A percentile compares a stretch with the other conserved stretches of the same genome.
phyloP scores from a whole-genome alignment of 2,888 invertebrate genomes.

The Dinocampus coccinellae region DNA sequence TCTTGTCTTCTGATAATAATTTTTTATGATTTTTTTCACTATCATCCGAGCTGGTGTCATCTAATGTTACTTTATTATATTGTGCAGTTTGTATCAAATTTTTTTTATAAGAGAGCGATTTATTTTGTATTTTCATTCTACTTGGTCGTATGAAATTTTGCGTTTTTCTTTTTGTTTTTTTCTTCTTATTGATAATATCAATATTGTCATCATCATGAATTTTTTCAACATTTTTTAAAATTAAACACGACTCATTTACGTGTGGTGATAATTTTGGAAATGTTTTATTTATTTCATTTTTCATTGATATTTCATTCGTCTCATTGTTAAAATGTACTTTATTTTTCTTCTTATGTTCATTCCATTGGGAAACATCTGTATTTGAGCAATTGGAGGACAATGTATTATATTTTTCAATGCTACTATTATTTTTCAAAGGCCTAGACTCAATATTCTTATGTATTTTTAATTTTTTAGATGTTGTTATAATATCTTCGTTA shows the following conservation, averaged over 20 bases:
- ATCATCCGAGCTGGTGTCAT: background rate
- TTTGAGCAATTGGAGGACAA: no score
- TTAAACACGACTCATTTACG: background rate
- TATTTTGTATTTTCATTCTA: background rate
- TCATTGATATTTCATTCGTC: background rate
- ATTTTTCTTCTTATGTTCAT: background rate
- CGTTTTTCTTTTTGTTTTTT: background rate
- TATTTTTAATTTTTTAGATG: background rate
- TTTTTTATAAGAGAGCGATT: background rate
- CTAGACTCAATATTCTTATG: no score
- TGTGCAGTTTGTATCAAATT: background rate
- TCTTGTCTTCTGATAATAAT: background rate
- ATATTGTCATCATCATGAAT: background rate
- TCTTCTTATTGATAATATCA: background rate
- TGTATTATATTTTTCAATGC: no score
- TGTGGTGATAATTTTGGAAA: background rate
- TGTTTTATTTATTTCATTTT: background rate
- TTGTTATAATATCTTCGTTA: background rate
- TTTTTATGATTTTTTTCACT: background rate
- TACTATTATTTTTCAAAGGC: no score
- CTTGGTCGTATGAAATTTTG: background rate
- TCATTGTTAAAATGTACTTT: background rate
- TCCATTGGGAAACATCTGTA: background rate
- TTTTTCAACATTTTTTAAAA: background rate
- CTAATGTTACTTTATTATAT: background rate